Base-by-base conservation (phyloP, 2,113 vertebrate genomes). In the Pelvicachromis taeniatus region DNA sequence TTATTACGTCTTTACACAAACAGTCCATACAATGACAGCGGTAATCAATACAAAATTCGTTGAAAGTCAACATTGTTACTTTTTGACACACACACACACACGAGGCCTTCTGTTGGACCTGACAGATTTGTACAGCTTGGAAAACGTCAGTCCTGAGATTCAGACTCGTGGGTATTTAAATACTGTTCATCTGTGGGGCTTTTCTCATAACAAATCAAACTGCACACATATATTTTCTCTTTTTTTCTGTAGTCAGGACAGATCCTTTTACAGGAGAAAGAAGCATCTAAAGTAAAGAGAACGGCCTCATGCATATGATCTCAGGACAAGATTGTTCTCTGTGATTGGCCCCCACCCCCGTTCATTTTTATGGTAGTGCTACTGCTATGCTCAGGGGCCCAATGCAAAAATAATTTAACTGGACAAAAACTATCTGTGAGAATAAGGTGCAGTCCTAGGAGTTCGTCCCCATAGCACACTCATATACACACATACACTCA, bases 1-100 rank as follows among this genome's bases (percentile, higher is more conserved):
- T 38, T 70, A 33, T 84, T 86, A 87, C 80, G 86, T 61, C 77
- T 92, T 88, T 93, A 93, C 88, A 93, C 89, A 91, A 93, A 93
- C 78, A 86, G 91, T 87, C 79, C 84, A 91, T 78, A 88, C 53
- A 75, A 90, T 83, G 83, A 84, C 48, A 78, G 31, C 13, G 92
- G 87, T 78, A 81, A 84, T 90, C 53, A 56, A 90, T 91, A 92
- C 55, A 90, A 89, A 86, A 90, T 52, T 59, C 21, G 6, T 85
- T 80, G 87, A 92, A 89, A 92, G 82, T 83, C 52, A 89, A 63
- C 77, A 80, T 42, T 35, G 63, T 61, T 52, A 84, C 48, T 54
- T 65, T 29, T 21, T 78, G 17, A 55, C 75, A 78, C 31, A 77
- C 79, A 38, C 58, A 65, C 40, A 59, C 77, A 81, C 52, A 87